phyloP scores from a whole-genome alignment of 2,888 invertebrate genomes.

The Leucoma salicis region DNA sequence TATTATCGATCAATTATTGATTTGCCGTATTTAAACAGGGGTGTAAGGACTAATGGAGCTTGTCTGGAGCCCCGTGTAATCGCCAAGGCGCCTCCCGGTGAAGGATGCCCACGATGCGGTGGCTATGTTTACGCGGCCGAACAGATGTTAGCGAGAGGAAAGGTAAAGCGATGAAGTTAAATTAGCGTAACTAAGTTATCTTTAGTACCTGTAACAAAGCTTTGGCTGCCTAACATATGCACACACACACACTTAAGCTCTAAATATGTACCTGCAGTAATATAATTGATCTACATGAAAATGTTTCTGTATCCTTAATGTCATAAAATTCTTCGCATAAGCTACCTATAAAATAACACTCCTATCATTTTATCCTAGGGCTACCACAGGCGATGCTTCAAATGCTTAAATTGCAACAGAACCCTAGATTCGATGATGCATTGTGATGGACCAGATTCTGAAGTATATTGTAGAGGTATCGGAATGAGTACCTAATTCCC shows the following conservation, averaged over 20 bases:
- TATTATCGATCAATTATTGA: constrained; percentile 41
- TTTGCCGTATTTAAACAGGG: constrained; percentile 54
- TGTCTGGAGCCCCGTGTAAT: constrained; percentile 87
- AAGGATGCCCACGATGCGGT: constrained; percentile 94
- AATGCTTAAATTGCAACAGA: constrained; percentile 92
- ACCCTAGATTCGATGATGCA: constrained; percentile 93
- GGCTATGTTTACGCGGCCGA: constrained; percentile 95
- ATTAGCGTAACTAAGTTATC: background rate
- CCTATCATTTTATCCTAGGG: constrained; percentile 82
- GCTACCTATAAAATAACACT: constrained; percentile 12
- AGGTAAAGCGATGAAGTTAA: constrained; percentile 83
- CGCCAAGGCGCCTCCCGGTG: constrained; percentile 91
- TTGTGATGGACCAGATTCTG: constrained; percentile 95
- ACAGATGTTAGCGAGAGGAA: constrained; percentile 94
- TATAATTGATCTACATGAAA: too few relatives aligned
- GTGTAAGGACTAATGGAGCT: constrained; percentile 82
- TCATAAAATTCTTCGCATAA: too few relatives aligned
- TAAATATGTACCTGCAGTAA: background rate
- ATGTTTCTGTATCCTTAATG: too few relatives aligned
- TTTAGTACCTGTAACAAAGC: constrained; percentile 4
- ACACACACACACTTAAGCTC: too few relatives aligned
- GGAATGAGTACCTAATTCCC: constrained; percentile 33
- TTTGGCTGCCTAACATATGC: constrained; percentile 10
- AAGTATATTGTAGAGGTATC: constrained; percentile 96
- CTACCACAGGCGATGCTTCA: constrained; percentile 95